Conservation (phyloP, 2,797 vertebrate species). For the Manis pentadactyla region DNA sequence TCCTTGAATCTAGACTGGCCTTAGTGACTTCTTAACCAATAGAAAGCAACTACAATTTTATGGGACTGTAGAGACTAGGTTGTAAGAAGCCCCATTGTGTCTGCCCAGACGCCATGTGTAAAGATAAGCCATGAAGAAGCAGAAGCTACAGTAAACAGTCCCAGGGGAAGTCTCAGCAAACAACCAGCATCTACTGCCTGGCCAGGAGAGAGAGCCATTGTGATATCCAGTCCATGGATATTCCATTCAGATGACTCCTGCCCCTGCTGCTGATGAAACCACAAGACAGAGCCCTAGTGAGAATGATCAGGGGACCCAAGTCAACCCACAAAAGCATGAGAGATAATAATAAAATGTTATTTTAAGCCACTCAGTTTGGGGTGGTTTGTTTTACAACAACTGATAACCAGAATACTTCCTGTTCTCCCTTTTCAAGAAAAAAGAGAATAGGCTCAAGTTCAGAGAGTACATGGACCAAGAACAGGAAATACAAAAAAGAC, state of each 20-base stretch:
- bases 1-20: neutral
- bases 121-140: neutral
- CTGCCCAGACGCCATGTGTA: neutral
- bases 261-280: neutral
- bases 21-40: neutral
- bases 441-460: neutral
- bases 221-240: neutral
- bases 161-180: neutral
- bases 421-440: neutral
- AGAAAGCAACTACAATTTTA: neutral
- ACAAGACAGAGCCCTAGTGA: neutral
- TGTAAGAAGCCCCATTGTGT: neutral
- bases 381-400: slow-evolving; percentile 40
- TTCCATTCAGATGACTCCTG: neutral
- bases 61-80: neutral
- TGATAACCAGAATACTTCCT: slow-evolving; percentile 1
- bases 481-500: neutral
- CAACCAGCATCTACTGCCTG: neutral
- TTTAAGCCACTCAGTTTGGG: neutral
- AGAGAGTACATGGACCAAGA: neutral
- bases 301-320: neutral
- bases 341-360: neutral
- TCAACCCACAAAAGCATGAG: slow-evolving; percentile 17
- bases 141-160: neutral
- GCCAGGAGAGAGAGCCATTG: neutral